Percentiles rank a stretch among this genome's conserved stretches.
Conservation (phyloP, 37 sponge, comb jelly and placozoan genomes). For the Beroe ovata region DNA sequence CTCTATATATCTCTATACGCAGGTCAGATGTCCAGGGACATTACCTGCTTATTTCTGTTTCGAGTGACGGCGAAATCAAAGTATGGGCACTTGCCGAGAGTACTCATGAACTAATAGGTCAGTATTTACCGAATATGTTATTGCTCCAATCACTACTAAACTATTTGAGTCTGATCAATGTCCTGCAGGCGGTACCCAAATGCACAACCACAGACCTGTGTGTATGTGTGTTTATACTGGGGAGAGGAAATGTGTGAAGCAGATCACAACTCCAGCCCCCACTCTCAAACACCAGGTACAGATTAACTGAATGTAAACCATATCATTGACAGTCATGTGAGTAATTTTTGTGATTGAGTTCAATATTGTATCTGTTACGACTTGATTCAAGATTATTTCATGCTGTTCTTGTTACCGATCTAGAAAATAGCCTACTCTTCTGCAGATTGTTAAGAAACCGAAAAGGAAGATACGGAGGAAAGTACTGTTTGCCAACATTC, state of each 20-base stretch:
- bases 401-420: no score
- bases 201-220: slow-evolving; percentile 52
- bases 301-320: no score
- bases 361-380: no score
- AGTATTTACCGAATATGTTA: no score
- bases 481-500: slow-evolving; percentile 56
- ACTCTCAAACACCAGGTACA: slow-evolving; percentile 62
- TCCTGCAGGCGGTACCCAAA: slow-evolving; percentile 15
- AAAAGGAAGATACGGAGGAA: slow-evolving; percentile 13
- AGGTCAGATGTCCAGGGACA: slow-evolving; percentile 45
- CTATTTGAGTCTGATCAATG: no score
- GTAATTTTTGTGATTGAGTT: no score
- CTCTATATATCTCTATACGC: neutral
- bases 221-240: slow-evolving; percentile 67
- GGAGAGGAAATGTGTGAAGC: slow-evolving; percentile 58
- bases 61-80: slow-evolving; percentile 62
- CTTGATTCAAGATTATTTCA: no score
- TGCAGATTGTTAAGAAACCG: slow-evolving; percentile 18
- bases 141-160: no score
- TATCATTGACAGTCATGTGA: no score
- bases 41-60: slow-evolving; percentile 35
- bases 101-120: slow-evolving; percentile 25
- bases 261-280: slow-evolving; percentile 55
- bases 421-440: no score
- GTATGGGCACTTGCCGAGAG: slow-evolving; percentile 34